Percentiles rank a stretch among this genome's conserved stretches.
Evolutionary conservation across 2,888 invertebrate species (phyloP).

Genomic region (Hirtodrosophila alboralis): DNA sequence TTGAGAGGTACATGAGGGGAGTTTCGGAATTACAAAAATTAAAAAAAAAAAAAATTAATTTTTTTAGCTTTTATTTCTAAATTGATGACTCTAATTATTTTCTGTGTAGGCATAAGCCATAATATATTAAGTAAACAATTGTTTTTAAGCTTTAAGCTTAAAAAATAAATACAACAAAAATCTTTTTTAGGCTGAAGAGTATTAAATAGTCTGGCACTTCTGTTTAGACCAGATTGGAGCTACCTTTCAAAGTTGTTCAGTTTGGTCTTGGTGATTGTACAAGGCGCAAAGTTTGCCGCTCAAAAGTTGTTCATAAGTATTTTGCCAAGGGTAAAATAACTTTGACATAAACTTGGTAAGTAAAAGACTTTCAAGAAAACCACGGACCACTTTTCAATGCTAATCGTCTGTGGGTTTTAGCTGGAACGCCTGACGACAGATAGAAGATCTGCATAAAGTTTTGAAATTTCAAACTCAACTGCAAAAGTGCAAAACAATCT

Average conservation of each 20-base stretch:
- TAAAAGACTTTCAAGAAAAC: constrained; percentile 29
- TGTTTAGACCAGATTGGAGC: neutral
- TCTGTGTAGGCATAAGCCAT: too few species aligned
- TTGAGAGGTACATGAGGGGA: too few species aligned
- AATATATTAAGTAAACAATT: too few species aligned
- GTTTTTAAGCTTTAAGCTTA: too few species aligned
- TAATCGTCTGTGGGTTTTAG: constrained; percentile 44
- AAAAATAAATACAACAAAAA: too few species aligned
- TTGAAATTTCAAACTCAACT: constrained; percentile 5
- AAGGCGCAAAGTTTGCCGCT: constrained; percentile 65
- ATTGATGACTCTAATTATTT: too few species aligned
- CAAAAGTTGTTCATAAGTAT: constrained; percentile 61
- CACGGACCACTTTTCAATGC: constrained; percentile 41
- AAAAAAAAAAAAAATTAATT: too few species aligned
- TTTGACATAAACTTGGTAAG: constrained; percentile 57
- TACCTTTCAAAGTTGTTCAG: constrained; percentile 52
- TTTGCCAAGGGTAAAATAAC: constrained; percentile 68
- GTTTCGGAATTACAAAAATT: too few species aligned
- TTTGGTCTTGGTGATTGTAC: constrained; percentile 55
- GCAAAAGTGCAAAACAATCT: constrained; percentile 11
- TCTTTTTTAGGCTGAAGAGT: constrained; percentile 2
- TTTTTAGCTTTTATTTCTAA: too few species aligned
- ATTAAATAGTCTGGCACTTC: neutral
- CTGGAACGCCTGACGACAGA: constrained; percentile 3
- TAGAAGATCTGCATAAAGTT: constrained; percentile 34